Conservation (phyloP, 2,888 invertebrate genomes). For the Fragum sueziense region DNA sequence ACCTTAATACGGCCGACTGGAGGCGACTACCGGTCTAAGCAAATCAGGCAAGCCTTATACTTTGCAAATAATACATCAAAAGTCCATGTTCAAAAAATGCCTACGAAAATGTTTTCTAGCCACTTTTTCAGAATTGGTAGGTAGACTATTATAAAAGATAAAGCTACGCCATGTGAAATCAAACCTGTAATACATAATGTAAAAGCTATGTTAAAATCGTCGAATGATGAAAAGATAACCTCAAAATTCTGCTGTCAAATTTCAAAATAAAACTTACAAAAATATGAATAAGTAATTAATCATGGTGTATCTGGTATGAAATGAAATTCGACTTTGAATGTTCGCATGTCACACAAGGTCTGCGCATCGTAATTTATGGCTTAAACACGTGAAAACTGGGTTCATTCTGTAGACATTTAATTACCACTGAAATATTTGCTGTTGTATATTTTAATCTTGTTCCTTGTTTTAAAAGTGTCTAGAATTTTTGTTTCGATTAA, state of each 20-base stretch:
- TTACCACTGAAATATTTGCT: neutral
- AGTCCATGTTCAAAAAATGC: no score
- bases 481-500: no score
- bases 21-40: no score
- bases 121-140: no score
- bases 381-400: neutral
- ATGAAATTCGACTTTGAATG: constrained; percentile 17
- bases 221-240: neutral
- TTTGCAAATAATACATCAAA: no score
- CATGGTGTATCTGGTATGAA: constrained; percentile 1
- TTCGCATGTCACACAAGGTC: neutral
- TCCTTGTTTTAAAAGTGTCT: neutral
- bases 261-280: neutral
- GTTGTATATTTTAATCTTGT: no score
- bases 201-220: neutral
- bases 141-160: no score
- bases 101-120: no score
- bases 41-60: no score
- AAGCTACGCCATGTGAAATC: no score
- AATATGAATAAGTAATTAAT: neutral
- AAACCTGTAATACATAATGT: no score
- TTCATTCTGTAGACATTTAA: neutral
- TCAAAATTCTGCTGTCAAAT: neutral
- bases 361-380: neutral
- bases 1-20: no score